Percentiles rank a stretch among this genome's conserved stretches.
Conservation (phyloP, 2,113 vertebrate genomes). For the Meriones unguiculatus region DNA sequence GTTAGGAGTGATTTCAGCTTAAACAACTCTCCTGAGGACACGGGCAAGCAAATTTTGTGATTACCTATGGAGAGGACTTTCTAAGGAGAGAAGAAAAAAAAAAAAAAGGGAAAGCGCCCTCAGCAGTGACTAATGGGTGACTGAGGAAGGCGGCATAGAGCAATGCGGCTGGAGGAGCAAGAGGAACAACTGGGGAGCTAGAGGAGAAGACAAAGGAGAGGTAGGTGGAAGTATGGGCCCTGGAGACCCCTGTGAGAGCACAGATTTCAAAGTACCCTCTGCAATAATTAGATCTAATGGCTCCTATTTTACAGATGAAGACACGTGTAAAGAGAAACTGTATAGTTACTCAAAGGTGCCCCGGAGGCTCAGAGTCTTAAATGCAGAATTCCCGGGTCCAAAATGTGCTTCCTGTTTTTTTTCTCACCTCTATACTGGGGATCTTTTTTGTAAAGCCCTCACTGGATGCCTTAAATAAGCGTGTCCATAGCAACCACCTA, state of each 20-base stretch:
- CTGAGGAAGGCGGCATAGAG: neutral
- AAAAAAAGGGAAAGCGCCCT: neutral
- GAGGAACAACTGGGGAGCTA: neutral
- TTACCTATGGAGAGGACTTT: neutral
- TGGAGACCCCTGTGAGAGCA: neutral
- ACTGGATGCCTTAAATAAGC: neutral
- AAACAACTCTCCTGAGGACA: neutral
- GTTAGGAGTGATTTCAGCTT: neutral
- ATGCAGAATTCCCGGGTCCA: neutral
- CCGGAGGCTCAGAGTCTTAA: neutral
- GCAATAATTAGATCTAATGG: neutral
- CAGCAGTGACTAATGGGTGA: neutral
- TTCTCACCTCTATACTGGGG: neutral
- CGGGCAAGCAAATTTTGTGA: neutral
- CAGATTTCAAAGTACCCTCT: neutral
- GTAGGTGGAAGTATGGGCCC: neutral
- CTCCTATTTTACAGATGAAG: neutral
- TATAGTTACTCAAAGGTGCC: neutral
- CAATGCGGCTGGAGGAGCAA: neutral
- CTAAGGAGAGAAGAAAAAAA: neutral
- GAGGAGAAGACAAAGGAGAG: neutral
- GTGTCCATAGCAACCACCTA: neutral
- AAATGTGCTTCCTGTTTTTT: neutral
- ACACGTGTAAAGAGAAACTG: neutral
- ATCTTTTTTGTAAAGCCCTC: neutral